These are phyloP conservation scores for Tipula vernalis DNA, from an alignment of 2,888 invertebrate genomes.

Conservation along the genomic window DNA sequence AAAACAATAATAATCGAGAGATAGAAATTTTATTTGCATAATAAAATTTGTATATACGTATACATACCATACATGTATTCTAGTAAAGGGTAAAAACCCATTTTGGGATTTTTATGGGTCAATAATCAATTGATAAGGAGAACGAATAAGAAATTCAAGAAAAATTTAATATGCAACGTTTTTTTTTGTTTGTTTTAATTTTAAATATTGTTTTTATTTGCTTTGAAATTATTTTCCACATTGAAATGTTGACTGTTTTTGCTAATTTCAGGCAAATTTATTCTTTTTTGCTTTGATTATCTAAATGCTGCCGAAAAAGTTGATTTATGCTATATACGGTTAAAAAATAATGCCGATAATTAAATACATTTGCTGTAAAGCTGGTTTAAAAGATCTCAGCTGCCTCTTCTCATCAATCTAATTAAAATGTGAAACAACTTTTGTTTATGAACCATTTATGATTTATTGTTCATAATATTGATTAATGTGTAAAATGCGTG, in stretches of 20 bases:
- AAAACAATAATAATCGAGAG: neutral
- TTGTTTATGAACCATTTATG: neutral
- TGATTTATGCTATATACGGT: no score
- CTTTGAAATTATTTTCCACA: neutral
- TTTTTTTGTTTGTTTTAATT: neutral
- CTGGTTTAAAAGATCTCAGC: no score
- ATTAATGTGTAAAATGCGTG: neutral
- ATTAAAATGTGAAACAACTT: no score
- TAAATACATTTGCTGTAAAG: no score
- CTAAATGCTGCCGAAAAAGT: no score
- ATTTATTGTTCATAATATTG: neutral
- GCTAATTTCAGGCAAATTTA: neutral
- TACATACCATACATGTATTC: neutral
- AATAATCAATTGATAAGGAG: neutral
- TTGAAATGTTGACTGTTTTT: neutral
- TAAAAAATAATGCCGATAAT: no score
- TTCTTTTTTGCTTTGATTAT: no score
- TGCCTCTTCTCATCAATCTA: no score
- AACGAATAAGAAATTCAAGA: neutral
- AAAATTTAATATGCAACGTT: neutral
- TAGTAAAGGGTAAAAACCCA: neutral
- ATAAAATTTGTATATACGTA: neutral
- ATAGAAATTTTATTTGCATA: neutral
- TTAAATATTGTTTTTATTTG: neutral
- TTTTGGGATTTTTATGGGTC: neutral